A percentile compares a stretch with the other conserved stretches of the same genome.
These are phyloP conservation scores for Xylocopa sonorina DNA, from an alignment of 1,140 invertebrate species.

Conservation along the genomic window DNA sequence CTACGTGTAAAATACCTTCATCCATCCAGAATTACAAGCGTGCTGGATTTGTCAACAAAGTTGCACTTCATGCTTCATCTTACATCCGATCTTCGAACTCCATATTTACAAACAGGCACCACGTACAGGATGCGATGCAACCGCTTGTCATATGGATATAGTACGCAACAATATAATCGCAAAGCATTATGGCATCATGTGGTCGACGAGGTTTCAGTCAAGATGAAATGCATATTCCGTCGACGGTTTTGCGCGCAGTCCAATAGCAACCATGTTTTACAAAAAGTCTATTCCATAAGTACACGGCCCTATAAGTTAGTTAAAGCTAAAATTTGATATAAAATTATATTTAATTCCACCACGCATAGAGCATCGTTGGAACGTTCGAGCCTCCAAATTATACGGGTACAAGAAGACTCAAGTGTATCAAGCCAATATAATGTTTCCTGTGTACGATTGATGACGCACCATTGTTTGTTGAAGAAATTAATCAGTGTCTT, in stretches of 20 bases:
- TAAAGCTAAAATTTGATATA: conserved; percentile 77
- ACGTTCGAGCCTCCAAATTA: conserved; percentile 57
- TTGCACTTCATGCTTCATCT: conserved; percentile 34
- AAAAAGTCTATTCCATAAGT: conserved; percentile 63
- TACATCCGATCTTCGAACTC: conserved; percentile 33
- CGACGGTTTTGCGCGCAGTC: conserved; percentile 32
- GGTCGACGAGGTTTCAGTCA: conserved; percentile 53
- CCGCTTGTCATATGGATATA: conserved; percentile 33
- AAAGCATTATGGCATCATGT: conserved; percentile 26
- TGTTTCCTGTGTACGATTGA: conserved; percentile 31
- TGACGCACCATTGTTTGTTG: conserved; percentile 25
- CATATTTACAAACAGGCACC: conserved; percentile 30
- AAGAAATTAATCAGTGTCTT: conserved; percentile 44
- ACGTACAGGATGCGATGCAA: conserved; percentile 44
- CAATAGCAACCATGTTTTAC: conserved; percentile 40
- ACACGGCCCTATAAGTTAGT: conserved; percentile 80
- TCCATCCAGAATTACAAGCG: conserved; percentile 41
- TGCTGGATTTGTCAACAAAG: conserved; percentile 31
- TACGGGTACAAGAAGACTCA: conserved; percentile 62
- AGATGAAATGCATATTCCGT: conserved; percentile 46
- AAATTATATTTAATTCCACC: conserved; percentile 77
- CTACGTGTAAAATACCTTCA: conserved; percentile 38
- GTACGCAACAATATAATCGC: conserved; percentile 35
- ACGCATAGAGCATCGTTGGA: conserved; percentile 80
- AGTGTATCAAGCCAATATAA: conserved; percentile 52